These are phyloP conservation scores for Rhizoglyphus robini DNA, from an alignment of 1,140 invertebrate species.

Conservation along the genomic window DNA sequence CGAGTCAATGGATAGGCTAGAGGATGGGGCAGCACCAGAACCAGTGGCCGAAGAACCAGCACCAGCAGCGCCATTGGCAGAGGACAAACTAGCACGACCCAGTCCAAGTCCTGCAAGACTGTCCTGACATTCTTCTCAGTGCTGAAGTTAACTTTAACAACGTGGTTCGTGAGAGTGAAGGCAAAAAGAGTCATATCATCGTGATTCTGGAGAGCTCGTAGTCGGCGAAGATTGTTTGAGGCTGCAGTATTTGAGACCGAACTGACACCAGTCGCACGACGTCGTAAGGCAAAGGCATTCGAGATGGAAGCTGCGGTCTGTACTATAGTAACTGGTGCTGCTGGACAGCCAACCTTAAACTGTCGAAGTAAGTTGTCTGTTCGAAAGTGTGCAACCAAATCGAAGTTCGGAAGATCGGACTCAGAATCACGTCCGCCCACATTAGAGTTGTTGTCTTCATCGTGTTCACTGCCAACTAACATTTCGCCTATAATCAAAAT, in stretches of 20 bases:
- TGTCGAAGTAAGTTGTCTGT: slow-evolving; percentile 28
- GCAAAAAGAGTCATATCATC: not conserved
- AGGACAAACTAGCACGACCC: not conserved
- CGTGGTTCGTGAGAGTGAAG: not conserved
- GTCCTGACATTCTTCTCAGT: not conserved
- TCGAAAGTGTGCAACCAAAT: slow-evolving; percentile 83
- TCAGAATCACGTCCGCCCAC: too few species aligned
- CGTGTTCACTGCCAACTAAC: too few species aligned
- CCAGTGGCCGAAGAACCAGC: not conserved
- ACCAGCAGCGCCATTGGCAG: not conserved
- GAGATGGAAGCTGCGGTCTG: too few species aligned
- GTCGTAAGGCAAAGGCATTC: not conserved
- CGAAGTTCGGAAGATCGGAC: slow-evolving; percentile 86
- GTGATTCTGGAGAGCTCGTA: not conserved
- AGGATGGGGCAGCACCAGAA: not conserved
- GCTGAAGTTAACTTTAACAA: too few species aligned
- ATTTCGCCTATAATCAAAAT: too few species aligned
- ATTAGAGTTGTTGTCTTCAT: too few species aligned
- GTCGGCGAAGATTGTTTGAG: not conserved
- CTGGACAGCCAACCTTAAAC: slow-evolving; percentile 33
- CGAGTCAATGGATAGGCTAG: not conserved
- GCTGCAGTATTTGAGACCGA: not conserved
- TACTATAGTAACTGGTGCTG: slow-evolving; percentile 22
- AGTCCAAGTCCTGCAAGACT: not conserved
- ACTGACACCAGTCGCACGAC: slow-evolving; percentile 8